Base-by-base conservation (phyloP, 2,113 vertebrate species). In the Rhizomys pruinosus region DNA sequence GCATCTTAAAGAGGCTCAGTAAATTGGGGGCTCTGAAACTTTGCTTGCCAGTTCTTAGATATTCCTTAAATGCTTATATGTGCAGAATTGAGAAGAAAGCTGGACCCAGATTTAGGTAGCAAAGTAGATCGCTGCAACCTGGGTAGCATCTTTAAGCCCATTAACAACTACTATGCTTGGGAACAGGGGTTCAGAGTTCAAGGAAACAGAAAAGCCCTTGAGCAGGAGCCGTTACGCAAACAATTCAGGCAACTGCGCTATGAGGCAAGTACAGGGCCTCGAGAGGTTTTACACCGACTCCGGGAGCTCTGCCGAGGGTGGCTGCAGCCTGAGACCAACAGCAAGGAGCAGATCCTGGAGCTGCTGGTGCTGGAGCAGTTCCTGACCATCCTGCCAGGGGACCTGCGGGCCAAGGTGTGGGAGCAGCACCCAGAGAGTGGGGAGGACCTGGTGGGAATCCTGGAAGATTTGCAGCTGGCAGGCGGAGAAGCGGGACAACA, bases 321-420 rank as follows among this genome's bases (percentile, higher is more conserved):
- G 93, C 93, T 96, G 81, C 91, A 2, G 55, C 96, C 96, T 0
- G 92, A 96, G 37, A 84, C 55, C 13, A 95, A 44, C 76, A 95
- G 15, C 80, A 95, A 96, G 93, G 95, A 96, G 61, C 92, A 96
- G 90, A 97, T 95, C 42, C 77, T 96, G 80, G 96, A 95, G 84
- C 81, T 95, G 80, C 93, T 96, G 93, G 93, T 97, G 63, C 93
- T 97, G 79, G 93, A 96, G 84, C 94, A 94, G 71, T 93, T 95
- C 76, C 84, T 96, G 59, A 61, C 32, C 87, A 93, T 96, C 85
- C 95, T 96, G 72, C 92, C 95, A 0, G 1, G 19, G 4, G 88
- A 92, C 25, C 88, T 95, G 11, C 96, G 69, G 92, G 85, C 69
- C 72, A 19, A 5, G 19, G 78, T 96, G 69, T 19, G 13, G 55